Conservation (phyloP, 2,113 vertebrate species). For the Microtus pennsylvanicus region DNA sequence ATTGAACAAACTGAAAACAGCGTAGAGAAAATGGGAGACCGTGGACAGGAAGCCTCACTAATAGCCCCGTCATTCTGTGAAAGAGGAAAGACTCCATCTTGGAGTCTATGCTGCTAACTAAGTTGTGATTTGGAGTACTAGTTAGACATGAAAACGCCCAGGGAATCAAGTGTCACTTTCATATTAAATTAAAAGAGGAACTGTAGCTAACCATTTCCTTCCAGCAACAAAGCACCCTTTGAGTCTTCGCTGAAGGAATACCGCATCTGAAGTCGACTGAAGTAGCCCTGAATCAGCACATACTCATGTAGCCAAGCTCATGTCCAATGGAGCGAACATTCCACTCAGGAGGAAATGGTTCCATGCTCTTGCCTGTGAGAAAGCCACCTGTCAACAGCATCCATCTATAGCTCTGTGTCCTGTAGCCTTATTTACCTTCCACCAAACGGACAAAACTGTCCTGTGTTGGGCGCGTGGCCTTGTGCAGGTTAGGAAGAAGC, state of each 20-base stretch:
- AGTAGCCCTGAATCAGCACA: not conserved
- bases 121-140: constrained; percentile 76
- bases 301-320: not conserved
- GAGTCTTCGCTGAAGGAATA: constrained; percentile 31
- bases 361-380: fast-evolving
- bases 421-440: not conserved
- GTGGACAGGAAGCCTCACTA: constrained; percentile 49
- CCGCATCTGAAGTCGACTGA: not conserved
- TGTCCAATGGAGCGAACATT: not conserved
- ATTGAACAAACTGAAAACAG: constrained; percentile 67
- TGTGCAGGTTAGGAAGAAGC: not conserved
- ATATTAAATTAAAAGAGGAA: constrained; percentile 76
- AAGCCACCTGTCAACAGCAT: not conserved
- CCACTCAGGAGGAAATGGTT: not conserved
- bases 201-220: constrained; percentile 69
- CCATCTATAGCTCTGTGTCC: not conserved
- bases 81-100: constrained; percentile 67
- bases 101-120: constrained; percentile 80
- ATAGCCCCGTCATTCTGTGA: constrained; percentile 51
- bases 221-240: constrained; percentile 46
- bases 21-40: constrained; percentile 37
- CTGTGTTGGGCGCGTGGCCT: not conserved
- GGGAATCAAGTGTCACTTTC: constrained; percentile 79
- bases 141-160: constrained; percentile 74
- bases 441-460: not conserved